phyloP scores from a whole-genome alignment of 2,888 invertebrate species.

The Allacma fusca region DNA sequence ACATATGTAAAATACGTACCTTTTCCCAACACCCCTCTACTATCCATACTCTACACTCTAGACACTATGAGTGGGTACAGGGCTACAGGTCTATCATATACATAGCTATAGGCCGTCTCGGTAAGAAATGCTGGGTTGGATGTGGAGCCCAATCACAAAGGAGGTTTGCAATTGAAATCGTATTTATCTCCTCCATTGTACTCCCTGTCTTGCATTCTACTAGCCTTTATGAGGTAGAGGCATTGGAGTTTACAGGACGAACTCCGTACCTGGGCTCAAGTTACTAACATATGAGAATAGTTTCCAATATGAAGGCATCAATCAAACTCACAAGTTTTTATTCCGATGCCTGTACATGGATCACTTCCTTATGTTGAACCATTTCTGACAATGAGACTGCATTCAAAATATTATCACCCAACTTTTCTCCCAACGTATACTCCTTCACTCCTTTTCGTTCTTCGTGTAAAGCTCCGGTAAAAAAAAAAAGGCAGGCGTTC shows the following conservation, averaged over 20 bases:
- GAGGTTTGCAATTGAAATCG: slow-evolving; percentile 10
- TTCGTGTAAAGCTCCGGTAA: too few species aligned
- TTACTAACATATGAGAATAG: too few species aligned
- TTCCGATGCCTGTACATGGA: neutral
- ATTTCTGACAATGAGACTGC: too few species aligned
- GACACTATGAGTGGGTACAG: neutral
- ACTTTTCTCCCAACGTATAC: too few species aligned
- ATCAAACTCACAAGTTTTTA: neutral
- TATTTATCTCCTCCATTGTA: slow-evolving; percentile 6
- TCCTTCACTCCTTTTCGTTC: too few species aligned
- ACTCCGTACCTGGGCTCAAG: neutral
- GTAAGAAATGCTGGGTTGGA: neutral
- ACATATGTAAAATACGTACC: too few species aligned
- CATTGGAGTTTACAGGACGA: neutral
- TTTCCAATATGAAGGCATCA: neutral
- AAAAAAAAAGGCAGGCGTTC: too few species aligned
- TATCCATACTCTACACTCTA: neutral
- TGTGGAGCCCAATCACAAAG: neutral
- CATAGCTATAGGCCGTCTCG: neutral
- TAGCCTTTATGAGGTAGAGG: too few species aligned
- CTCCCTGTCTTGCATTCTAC: neutral
- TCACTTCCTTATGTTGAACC: neutral
- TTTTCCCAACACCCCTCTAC: neutral
- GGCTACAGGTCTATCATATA: neutral
- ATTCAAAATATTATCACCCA: too few species aligned